Conservation (phyloP, 2,113 vertebrate species). For the Ammodytes dubius region DNA sequence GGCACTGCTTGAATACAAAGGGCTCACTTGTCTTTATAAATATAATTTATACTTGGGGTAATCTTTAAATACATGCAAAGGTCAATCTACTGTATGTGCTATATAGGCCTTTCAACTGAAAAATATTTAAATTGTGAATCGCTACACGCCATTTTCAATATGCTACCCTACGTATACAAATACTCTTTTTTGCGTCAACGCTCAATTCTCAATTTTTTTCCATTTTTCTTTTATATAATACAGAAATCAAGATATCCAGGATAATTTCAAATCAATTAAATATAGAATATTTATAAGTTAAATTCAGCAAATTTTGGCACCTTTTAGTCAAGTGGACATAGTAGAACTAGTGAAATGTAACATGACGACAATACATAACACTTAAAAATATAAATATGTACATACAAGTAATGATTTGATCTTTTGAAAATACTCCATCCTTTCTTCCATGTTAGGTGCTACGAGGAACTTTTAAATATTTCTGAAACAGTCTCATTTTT, state of each 20-base stretch:
- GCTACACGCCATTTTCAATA: neutral
- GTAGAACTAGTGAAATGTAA: conserved; percentile 19
- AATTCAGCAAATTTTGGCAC: conserved; percentile 69
- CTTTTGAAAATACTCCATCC: conserved; percentile 51
- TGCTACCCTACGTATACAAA: conserved; percentile 46
- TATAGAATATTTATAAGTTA: conserved; percentile 26
- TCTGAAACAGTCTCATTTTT: too few species aligned
- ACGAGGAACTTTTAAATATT: too few species aligned
- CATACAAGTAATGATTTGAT: conserved; percentile 59
- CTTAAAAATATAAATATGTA: conserved; percentile 69
- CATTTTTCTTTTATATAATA: neutral
- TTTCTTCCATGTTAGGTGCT: neutral
- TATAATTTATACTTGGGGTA: conserved; percentile 8
- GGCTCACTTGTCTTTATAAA: neutral
- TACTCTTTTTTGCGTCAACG: neutral
- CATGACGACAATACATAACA: conserved; percentile 45
- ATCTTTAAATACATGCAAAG: conserved; percentile 42
- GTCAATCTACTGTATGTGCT: conserved; percentile 17
- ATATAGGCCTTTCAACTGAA: neutral
- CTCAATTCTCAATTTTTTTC: neutral
- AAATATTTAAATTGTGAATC: neutral
- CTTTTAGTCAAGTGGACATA: conserved; percentile 40
- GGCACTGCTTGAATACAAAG: neutral
- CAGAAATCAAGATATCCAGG: conserved; percentile 24
- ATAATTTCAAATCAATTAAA: conserved; percentile 36